Evolutionary conservation across 2,888 invertebrate genomes (phyloP).

Genomic region (Drosophila melanosoma): DNA sequence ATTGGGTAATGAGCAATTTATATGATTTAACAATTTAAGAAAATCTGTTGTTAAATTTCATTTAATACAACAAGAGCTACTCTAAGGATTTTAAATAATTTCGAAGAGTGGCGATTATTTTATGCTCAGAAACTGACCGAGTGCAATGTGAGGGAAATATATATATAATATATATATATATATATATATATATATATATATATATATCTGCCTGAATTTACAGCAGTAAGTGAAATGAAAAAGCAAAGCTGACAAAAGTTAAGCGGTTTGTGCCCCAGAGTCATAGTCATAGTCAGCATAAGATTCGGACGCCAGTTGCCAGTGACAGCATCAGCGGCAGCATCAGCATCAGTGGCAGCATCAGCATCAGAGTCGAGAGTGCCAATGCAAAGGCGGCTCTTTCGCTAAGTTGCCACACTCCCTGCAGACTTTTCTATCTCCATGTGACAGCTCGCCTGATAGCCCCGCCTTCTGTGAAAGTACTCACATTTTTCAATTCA

Average conservation of each 20-base stretch:
- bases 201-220: constrained; percentile 50
- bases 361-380: not conserved
- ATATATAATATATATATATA: not conserved
- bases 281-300: not conserved
- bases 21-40: not conserved
- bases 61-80: not conserved
- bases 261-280: constrained; percentile 64
- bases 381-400: constrained; percentile 10
- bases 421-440: not conserved
- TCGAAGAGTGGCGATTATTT: constrained; percentile 10
- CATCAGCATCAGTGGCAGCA: not conserved
- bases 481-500: constrained; percentile 22
- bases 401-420: constrained; percentile 15
- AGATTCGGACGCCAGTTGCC: not conserved
- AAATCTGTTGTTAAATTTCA: no score
- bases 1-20: not conserved
- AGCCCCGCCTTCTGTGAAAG: constrained; percentile 23
- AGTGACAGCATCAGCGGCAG: not conserved
- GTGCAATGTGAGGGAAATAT: constrained; percentile 17
- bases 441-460: constrained; percentile 49
- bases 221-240: constrained; percentile 54
- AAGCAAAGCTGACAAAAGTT: constrained; percentile 64
- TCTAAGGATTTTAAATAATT: constrained; percentile 9
- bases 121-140: constrained; percentile 18
- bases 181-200: constrained; percentile 1